Percentiles rank a stretch among this genome's conserved stretches.
These are phyloP conservation scores for Antheraea assamensis DNA, from an alignment of 2,888 invertebrate genomes.

Conservation along the genomic window DNA sequence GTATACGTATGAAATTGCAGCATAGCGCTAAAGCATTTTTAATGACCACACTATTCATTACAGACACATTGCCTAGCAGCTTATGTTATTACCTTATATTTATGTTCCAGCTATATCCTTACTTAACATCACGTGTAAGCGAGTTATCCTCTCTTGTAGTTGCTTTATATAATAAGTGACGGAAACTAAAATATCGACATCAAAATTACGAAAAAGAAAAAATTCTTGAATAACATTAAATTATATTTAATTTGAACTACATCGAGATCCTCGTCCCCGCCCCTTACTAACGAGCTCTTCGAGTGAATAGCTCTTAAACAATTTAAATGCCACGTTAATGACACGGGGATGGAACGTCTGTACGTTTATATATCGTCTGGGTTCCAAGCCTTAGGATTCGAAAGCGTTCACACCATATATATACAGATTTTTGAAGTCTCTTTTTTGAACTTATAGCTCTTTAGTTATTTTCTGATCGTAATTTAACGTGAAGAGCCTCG, in stretches of 20 bases:
- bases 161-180: background rate
- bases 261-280: conserved; percentile 23
- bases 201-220: background rate
- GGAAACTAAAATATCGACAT: background rate
- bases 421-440: no score
- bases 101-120: background rate
- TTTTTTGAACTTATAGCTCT: no score
- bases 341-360: conserved; percentile 25
- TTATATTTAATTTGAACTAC: background rate
- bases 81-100: no score
- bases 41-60: background rate
- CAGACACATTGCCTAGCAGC: background rate
- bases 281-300: conserved; percentile 63
- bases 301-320: conserved; percentile 46
- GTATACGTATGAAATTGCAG: background rate
- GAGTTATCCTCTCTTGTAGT: background rate
- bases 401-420: background rate
- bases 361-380: background rate
- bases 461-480: no score
- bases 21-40: background rate
- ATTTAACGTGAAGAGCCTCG: no score
- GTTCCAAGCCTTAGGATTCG: background rate
- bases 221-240: background rate
- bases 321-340: conserved; percentile 49
- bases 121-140: background rate